These are phyloP conservation scores for Tichodroma muraria DNA, from an alignment of 2,113 vertebrate genomes.

Conservation along the genomic window DNA sequence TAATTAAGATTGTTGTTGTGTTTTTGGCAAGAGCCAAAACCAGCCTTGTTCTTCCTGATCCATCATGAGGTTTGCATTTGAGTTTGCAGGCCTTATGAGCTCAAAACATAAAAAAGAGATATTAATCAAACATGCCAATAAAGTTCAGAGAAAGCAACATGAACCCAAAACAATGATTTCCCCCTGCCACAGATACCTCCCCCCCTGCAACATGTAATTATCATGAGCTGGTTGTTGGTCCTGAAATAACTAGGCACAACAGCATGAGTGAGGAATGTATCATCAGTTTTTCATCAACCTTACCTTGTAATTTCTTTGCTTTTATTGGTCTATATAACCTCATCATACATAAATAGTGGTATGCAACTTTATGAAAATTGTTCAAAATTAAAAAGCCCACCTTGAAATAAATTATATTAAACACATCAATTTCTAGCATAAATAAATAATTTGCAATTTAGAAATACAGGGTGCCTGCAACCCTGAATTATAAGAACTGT, in stretches of 20 bases:
- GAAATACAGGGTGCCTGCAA: background rate
- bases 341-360: background rate
- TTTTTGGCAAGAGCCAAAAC: background rate
- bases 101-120: background rate
- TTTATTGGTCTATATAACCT: background rate
- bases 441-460: background rate
- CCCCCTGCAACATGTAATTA: background rate
- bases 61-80: background rate
- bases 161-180: background rate
- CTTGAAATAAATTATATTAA: background rate
- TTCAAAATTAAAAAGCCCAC: background rate
- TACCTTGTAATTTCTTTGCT: background rate
- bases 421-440: background rate
- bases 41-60: background rate
- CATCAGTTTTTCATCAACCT: slow-evolving; percentile 12
- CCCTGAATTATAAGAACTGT: background rate
- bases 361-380: background rate
- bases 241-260: background rate
- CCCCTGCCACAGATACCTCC: background rate
- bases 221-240: background rate
- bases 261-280: slow-evolving; percentile 1
- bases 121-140: background rate
- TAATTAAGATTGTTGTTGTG: background rate
- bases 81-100: background rate
- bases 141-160: background rate